Evolutionary conservation across 2,797 vertebrate genomes (phyloP).

Genomic region (Poecilia wingei): DNA sequence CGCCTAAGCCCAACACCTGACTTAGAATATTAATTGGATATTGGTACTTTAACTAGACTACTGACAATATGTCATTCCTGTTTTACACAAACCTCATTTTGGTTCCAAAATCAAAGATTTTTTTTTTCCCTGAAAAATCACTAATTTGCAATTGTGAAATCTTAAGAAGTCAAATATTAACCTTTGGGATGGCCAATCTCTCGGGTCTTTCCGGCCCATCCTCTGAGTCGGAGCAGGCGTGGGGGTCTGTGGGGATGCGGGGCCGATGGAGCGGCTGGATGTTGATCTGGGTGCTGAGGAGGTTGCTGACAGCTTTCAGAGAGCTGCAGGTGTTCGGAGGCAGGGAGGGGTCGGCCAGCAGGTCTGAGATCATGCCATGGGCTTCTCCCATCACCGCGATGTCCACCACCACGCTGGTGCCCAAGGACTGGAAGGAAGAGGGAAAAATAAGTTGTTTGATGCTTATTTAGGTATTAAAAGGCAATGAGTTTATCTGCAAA

Average conservation of each 20-base stretch:
- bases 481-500: not conserved
- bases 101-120: not conserved
- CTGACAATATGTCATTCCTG: not conserved
- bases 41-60: not conserved
- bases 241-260: slow-evolving; percentile 81
- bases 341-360: slow-evolving; percentile 92
- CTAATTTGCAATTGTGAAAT: not conserved
- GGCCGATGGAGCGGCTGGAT: slow-evolving; percentile 92
- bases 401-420: slow-evolving; percentile 92
- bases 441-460: not conserved
- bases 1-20: not conserved
- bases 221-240: slow-evolving; percentile 90
- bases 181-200: slow-evolving; percentile 91
- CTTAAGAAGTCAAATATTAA: slow-evolving; percentile 48
- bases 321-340: slow-evolving; percentile 94
- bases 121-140: not conserved
- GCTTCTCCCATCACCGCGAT: slow-evolving; percentile 98
- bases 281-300: slow-evolving; percentile 93
- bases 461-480: not conserved
- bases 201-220: slow-evolving; percentile 88
- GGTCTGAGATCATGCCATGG: slow-evolving; percentile 94
- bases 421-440: slow-evolving; percentile 80
- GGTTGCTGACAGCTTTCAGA: slow-evolving; percentile 93
- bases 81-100: not conserved
- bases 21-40: not conserved